Percentiles rank a stretch among this genome's conserved stretches.
Evolutionary conservation across 2,113 vertebrate genomes (phyloP).

Genomic region (Syrmaticus mikado): DNA sequence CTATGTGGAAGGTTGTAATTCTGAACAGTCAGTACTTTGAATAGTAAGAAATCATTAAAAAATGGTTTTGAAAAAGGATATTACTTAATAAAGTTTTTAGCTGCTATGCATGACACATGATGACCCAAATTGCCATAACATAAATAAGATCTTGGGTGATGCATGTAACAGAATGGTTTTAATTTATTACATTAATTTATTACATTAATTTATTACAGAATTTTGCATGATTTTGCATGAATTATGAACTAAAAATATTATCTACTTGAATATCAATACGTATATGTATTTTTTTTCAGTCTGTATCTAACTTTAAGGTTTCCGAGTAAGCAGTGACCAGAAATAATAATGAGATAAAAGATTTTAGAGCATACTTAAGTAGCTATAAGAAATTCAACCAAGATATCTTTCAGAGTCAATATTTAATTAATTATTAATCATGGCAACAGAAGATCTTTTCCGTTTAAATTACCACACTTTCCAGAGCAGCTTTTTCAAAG

Average conservation of each 20-base stretch:
- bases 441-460: background rate
- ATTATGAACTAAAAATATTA: accelerated
- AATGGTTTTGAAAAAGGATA: background rate
- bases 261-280: background rate
- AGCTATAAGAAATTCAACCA: background rate
- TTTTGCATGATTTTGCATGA: background rate
- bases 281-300: background rate
- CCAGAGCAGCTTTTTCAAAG: background rate
- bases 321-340: background rate
- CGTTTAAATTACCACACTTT: background rate
- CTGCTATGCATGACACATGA: background rate
- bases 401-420: background rate
- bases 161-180: background rate
- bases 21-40: background rate
- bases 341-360: background rate
- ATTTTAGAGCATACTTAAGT: background rate
- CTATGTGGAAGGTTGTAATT: background rate
- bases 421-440: background rate
- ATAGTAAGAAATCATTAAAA: background rate
- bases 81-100: background rate
- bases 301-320: background rate
- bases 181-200: background rate
- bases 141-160: background rate
- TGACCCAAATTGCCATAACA: background rate
- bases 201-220: background rate